Percentiles rank a stretch among this genome's conserved stretches.
phyloP scores from a whole-genome alignment of 2,113 vertebrate species.

The Labrus mixtus region DNA sequence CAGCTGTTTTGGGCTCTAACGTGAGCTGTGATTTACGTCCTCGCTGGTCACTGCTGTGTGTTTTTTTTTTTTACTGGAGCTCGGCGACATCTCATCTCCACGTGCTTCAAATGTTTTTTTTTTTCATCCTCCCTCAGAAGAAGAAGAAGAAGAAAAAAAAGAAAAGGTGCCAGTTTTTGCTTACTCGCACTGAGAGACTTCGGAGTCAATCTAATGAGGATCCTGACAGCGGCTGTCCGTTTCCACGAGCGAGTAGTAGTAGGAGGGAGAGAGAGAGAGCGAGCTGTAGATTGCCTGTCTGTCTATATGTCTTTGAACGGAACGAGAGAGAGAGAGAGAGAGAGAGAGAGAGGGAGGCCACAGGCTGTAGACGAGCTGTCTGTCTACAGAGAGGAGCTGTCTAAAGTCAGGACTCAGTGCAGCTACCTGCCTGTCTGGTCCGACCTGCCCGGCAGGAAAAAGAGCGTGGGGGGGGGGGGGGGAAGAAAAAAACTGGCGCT shows the following conservation, averaged over 20 bases:
- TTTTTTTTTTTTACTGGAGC: conserved; percentile 46
- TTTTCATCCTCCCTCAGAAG: neutral
- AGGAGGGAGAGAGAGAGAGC: too few relatives aligned
- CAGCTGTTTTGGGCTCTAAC: conserved; percentile 51
- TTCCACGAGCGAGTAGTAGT: conserved; percentile 20
- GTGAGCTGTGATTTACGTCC: conserved; percentile 60
- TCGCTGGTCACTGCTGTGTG: conserved; percentile 45
- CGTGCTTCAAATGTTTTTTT: conserved; percentile 28
- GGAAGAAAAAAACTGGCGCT: conserved; percentile 7
- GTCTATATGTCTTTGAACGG: conserved; percentile 38
- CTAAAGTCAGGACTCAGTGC: conserved; percentile 46
- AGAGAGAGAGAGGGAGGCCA: conserved; percentile 17
- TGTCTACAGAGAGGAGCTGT: conserved; percentile 49
- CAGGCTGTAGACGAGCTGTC: conserved; percentile 62
- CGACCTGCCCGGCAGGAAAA: conserved; percentile 67
- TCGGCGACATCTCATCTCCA: conserved; percentile 19
- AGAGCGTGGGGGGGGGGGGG: neutral
- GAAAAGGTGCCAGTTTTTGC: conserved; percentile 15
- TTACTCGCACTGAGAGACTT: conserved; percentile 35
- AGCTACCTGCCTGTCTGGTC: conserved; percentile 74
- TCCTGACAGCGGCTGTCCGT: conserved; percentile 42
- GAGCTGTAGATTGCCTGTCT: conserved; percentile 50
- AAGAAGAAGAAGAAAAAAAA: too few relatives aligned
- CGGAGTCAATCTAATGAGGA: conserved; percentile 60
- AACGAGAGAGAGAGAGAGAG: too few relatives aligned